phyloP scores from a whole-genome alignment of 2,113 vertebrate species.

The Platycercus adscitus region DNA sequence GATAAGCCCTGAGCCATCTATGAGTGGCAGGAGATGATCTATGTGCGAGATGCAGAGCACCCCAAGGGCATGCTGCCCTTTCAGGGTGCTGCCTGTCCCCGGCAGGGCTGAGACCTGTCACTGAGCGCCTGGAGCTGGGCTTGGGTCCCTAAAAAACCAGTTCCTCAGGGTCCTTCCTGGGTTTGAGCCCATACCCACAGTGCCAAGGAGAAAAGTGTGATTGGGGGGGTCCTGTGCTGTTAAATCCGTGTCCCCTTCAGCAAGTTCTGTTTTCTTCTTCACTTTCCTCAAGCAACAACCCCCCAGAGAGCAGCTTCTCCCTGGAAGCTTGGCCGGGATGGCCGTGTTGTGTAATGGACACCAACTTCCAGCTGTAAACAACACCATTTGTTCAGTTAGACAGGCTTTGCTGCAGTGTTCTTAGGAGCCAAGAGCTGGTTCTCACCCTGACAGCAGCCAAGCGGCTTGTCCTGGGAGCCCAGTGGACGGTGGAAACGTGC shows the following conservation, averaged over 20 bases:
- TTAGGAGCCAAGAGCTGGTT: not conserved
- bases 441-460: not conserved
- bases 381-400: not conserved
- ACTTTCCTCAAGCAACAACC: not conserved
- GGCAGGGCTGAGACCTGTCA: not conserved
- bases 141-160: not conserved
- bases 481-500: not conserved
- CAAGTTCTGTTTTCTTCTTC: constrained; percentile 1
- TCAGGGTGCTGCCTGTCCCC: not conserved
- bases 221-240: not conserved
- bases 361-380: constrained; percentile 35
- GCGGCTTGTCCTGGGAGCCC: not conserved
- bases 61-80: not conserved
- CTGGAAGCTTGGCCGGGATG: constrained; percentile 5
- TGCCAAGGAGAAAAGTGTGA: not conserved
- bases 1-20: not conserved
- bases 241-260: not conserved
- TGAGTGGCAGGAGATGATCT: not conserved
- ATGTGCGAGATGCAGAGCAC: fast-evolving
- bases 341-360: not conserved
- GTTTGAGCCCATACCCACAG: not conserved
- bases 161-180: not conserved
- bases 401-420: not conserved
- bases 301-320: not conserved
- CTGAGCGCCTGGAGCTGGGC: not conserved